Percentiles rank a stretch among this genome's conserved stretches.
phyloP scores from a whole-genome alignment of 1,140 invertebrate species.

The Zaprionus capensis region DNA sequence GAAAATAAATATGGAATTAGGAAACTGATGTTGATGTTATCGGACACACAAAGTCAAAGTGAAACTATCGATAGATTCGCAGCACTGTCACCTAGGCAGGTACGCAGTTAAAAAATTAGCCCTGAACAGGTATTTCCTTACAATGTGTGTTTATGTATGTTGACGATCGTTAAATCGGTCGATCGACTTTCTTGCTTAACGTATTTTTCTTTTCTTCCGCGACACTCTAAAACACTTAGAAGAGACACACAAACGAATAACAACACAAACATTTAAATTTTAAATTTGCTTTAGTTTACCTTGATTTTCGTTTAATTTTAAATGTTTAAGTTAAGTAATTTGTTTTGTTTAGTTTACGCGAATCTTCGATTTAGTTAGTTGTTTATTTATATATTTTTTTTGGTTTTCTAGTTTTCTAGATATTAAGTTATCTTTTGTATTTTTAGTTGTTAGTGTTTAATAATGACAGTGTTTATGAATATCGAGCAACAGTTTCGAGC shows the following conservation, averaged over 20 bases:
- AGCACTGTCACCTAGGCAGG: conserved; percentile 2
- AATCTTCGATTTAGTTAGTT: conserved; percentile 20
- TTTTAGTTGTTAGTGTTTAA: conserved; percentile 17
- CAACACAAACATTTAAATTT: conserved; percentile 48
- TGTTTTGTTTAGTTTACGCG: conserved; percentile 20
- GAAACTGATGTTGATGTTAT: not conserved
- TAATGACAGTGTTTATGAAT: not conserved
- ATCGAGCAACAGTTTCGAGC: not conserved
- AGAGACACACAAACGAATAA: conserved; percentile 39
- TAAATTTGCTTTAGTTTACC: conserved; percentile 28
- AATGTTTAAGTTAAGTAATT: conserved; percentile 9
- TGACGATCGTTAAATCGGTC: not conserved
- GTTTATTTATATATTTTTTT: conserved; percentile 19
- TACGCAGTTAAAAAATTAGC: not conserved
- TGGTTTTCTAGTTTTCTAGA: conserved; percentile 6
- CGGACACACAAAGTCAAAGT: not conserved
- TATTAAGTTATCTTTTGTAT: conserved; percentile 18
- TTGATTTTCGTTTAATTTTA: conserved; percentile 9
- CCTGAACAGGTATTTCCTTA: not conserved
- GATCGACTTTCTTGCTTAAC: conserved; percentile 18
- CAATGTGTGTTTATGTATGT: conserved; percentile 7
- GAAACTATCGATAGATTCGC: conserved; percentile 4
- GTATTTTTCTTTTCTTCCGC: conserved; percentile 6
- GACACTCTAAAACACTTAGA: conserved; percentile 49
- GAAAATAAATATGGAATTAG: not conserved